A percentile compares a stretch with the other conserved stretches of the same genome.
Evolutionary conservation across 2,888 invertebrate genomes (phyloP).

Genomic region (Selenia dentaria): DNA sequence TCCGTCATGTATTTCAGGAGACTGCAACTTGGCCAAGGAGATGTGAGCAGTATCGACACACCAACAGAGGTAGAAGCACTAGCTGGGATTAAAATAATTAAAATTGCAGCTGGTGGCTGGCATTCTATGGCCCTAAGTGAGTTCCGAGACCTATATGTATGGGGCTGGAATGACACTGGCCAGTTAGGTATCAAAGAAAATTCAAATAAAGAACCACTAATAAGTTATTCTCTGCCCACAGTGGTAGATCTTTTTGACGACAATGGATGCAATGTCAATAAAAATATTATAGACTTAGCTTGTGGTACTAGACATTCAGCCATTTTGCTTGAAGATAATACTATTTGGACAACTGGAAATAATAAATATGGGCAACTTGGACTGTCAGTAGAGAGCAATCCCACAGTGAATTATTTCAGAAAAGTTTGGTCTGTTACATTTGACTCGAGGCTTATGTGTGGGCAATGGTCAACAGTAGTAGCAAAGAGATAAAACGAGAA

Average conservation of each 20-base stretch:
- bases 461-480: conserved; percentile 65
- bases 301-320: conserved; percentile 93
- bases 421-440: conserved; percentile 49
- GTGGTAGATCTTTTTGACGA: conserved; percentile 66
- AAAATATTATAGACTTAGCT: conserved; percentile 84
- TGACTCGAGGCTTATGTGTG: conserved; percentile 54
- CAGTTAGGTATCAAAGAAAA: conserved; percentile 89
- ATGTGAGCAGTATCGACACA: conserved; percentile 84
- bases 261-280: conserved; percentile 67
- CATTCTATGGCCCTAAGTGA: conserved; percentile 92
- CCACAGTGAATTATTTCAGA: conserved; percentile 53
- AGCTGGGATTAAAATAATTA: conserved; percentile 88
- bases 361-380: conserved; percentile 93
- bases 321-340: conserved; percentile 86
- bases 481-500: neutral
- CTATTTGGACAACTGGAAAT: conserved; percentile 91
- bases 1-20: no score
- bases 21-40: conserved; percentile 94
- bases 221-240: conserved; percentile 61
- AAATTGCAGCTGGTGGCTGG: conserved; percentile 94
- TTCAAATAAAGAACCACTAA: conserved; percentile 39
- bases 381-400: conserved; percentile 48
- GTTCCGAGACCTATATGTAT: conserved; percentile 93
- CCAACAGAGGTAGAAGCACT: conserved; percentile 90
- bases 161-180: conserved; percentile 96